Percentiles rank a stretch among this genome's conserved stretches.
These are phyloP conservation scores for Zophobas morio DNA, from an alignment of 1,140 invertebrate species.

Conservation along the genomic window DNA sequence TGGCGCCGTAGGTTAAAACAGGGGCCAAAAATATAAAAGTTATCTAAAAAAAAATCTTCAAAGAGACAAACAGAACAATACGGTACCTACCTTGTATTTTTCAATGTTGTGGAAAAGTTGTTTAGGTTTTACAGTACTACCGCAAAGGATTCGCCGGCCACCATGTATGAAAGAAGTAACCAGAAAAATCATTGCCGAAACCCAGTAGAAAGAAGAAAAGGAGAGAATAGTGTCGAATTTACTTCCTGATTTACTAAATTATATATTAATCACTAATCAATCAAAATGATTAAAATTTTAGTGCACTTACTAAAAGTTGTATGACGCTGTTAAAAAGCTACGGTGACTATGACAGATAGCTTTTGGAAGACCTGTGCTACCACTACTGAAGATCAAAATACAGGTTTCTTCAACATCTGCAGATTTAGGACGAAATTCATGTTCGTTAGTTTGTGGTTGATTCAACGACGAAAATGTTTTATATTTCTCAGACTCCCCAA, in stretches of 20 bases:
- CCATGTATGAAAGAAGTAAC: neutral
- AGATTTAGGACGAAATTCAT: constrained; percentile 56
- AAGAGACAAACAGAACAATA: neutral
- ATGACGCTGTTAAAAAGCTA: neutral
- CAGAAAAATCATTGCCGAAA: constrained; percentile 1
- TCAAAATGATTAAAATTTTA: too few species aligned
- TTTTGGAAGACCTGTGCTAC: constrained; percentile 83
- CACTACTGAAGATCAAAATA: constrained; percentile 73
- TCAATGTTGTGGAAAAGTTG: constrained; percentile 13
- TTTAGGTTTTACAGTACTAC: neutral
- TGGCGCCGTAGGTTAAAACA: constrained; percentile 11
- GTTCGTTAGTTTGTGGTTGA: constrained; percentile 50
- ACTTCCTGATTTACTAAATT: neutral
- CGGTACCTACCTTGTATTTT: constrained; percentile 10
- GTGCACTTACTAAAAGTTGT: constrained; percentile 12
- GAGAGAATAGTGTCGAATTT: constrained; percentile 7
- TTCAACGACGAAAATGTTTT: constrained; percentile 53
- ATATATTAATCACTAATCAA: neutral
- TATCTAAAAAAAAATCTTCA: constrained; percentile 20
- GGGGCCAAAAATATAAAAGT: constrained; percentile 16
- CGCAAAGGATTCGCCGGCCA: neutral
- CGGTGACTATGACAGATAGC: constrained; percentile 79
- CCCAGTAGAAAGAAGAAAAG: constrained; percentile 31
- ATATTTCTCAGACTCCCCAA: constrained; percentile 43
- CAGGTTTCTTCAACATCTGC: constrained; percentile 60